Base-by-base conservation (phyloP, 2,888 invertebrate genomes). In the Parasteatoda lunata region DNA sequence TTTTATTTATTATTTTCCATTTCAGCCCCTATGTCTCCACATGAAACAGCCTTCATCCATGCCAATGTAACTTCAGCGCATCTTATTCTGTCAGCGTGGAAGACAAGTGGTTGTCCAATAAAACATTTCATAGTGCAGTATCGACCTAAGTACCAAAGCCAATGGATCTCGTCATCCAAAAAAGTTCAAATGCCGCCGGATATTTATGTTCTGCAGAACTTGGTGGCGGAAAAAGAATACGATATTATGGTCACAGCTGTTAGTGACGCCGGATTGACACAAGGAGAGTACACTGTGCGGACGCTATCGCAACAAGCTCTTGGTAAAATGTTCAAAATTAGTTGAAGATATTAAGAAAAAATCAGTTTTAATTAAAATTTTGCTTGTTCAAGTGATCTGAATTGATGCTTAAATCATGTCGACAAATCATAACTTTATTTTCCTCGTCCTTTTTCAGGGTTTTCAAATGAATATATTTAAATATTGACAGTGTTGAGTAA, bases 61-160 rank as follows among this genome's bases (percentile, higher is more conserved):
- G 89, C 91, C 9, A 92, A 92, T 88, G 90, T 90, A 2, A 92
- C 92, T 5, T 91, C 91, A 13, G 91, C 91, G 30, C 90, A 90
- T 84, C 90, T 92, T 69, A 90, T 91, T 88, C 90, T 92, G 52
- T 90, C 89, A 13, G 90, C 91, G 4, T 92, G 92, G 92, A 89
- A 89, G 84, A 90, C 90, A 8, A 91, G 91, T 15, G 91, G 91
- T 7, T 92, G 92, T 89, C 91, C 91, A 9, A 91, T 92, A 88
- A 89, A 89, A 45, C 90, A 90, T 52, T 92, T 90, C 88, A 90
- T 91, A 64, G 90, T 92, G 51, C 90, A 90, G 54, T 91, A 92
- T 77, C 79, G 87, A 3, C 77, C 84, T 4, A 87, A 85, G 30
- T 69, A 79, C 71, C 83, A 81, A 65, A 84, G 64, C n/a, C 84